These are phyloP conservation scores for Etheostoma cragini DNA, from an alignment of 2,113 vertebrate species.

Conservation along the genomic window DNA sequence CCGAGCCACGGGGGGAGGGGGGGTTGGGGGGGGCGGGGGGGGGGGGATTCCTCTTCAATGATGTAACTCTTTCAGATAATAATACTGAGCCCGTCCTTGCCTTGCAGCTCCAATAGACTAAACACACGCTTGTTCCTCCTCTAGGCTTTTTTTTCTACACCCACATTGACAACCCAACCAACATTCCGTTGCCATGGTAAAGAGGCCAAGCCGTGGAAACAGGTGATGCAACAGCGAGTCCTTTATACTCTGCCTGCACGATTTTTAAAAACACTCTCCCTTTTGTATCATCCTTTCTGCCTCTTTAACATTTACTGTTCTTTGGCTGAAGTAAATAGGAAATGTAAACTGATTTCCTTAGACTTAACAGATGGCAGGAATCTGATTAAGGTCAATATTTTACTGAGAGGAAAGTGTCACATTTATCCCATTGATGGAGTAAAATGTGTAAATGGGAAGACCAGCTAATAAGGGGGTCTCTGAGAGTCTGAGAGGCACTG, in stretches of 20 bases:
- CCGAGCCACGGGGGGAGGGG: conserved; percentile 52
- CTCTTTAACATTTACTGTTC: conserved; percentile 14
- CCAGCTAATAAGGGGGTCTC: background rate
- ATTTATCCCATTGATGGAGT: background rate
- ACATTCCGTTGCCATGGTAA: conserved; percentile 80
- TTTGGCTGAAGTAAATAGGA: conserved; percentile 6
- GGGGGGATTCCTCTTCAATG: conserved; percentile 74
- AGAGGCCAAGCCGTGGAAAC: conserved; percentile 68
- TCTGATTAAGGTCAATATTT: conserved; percentile 5
- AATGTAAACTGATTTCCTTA: background rate
- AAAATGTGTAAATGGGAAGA: conserved; percentile 15
- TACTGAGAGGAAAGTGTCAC: background rate
- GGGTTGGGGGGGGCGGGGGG: conserved; percentile 25
- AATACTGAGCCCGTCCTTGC: conserved; percentile 59
- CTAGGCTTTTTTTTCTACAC: conserved; percentile 66
- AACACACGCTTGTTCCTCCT: conserved; percentile 73
- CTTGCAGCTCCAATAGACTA: conserved; percentile 67
- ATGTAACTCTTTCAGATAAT: conserved; percentile 74
- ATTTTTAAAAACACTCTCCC: conserved; percentile 53
- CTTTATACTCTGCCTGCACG: conserved; percentile 56
- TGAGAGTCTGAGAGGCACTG: background rate
- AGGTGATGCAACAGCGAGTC: conserved; percentile 76
- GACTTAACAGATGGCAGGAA: background rate
- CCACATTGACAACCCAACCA: conserved; percentile 67
- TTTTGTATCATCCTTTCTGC: conserved; percentile 43